phyloP scores from a whole-genome alignment of 2,888 invertebrate species.

The Conops quadrifasciatus region DNA sequence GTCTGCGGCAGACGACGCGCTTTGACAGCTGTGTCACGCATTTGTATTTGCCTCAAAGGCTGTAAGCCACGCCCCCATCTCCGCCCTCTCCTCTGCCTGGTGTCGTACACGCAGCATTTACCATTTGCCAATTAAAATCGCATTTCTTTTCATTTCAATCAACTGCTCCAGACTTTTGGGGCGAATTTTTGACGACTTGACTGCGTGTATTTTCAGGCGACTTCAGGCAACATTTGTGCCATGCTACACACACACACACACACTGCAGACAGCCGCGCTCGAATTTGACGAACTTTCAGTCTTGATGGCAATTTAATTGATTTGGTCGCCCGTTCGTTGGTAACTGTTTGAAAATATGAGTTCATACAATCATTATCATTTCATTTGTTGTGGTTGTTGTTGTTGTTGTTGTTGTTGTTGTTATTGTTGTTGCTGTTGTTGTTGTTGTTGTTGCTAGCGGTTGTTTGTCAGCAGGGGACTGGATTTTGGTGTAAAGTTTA shows the following conservation, averaged over 20 bases:
- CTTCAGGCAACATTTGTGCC: not conserved
- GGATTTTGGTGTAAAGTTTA: conserved; percentile 9
- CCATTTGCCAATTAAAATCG: conserved; percentile 35
- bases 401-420: not conserved
- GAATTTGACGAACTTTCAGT: not conserved
- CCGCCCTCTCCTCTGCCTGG: not conserved
- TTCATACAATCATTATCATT: not conserved
- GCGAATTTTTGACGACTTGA: conserved; percentile 13
- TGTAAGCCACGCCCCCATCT: conserved; percentile 27
- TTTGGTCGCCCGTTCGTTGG: not conserved
- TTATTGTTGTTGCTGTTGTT: conserved; percentile 4
- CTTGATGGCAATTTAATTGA: conserved; percentile 35
- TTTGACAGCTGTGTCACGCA: conserved; percentile 32
- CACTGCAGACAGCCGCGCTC: not conserved
- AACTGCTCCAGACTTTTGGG: not conserved
- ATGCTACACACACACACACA: too few relatives aligned
- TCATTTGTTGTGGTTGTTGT: too few relatives aligned
- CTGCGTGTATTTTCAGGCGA: not conserved
- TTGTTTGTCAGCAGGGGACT: too few relatives aligned
- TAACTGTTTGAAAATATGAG: conserved; percentile 4
- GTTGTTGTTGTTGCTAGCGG: conserved; percentile 2
- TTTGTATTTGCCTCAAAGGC: conserved; percentile 16
- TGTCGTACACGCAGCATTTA: not conserved
- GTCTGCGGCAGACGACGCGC: not conserved
- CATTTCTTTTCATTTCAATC: conserved; percentile 25